Evolutionary conservation across 2,888 invertebrate species (phyloP), one percentile per base, ranked within the genome.

Genomic region (Spicauda simplicius): DNA sequence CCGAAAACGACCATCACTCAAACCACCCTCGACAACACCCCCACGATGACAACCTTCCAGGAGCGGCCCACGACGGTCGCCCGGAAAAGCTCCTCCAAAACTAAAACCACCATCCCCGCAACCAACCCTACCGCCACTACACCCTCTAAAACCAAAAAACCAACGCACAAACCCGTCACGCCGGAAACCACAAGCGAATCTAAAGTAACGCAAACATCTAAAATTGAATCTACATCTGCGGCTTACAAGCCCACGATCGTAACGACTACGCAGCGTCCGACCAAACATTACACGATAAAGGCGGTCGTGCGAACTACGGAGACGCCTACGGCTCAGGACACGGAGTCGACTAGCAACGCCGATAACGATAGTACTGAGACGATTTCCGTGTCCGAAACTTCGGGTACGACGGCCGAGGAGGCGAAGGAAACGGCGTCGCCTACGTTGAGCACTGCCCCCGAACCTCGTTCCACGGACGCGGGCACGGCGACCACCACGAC

Each of bases 211-310:
- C 86, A 85, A 76, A 83, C 85, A 16, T 72, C 77, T 45, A 91
- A 84, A 81, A 80, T 80, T 20, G 87, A 90, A 68, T 76, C 80
- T 64, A 78, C 76, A 37, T 77, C 78, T 58, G 79, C 84, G 58
- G 82, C 82, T 57, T 81, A 85, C 57, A 89, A 83, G 77, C 33
- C 66, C 4, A 82, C 83, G 63, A 77, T 81, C 69, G 83, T 85
- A 57, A 83, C 75, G 33, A 77, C 86, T 67, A 87, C 91, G 62
- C 83, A 83, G 72, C 85, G 88, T 66, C 91, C 94, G 57, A 90
- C 94, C 68, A 92, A 93, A 76, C 91, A 92, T 75, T 95, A 94
- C 73, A 93, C 94, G 59, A 94, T 94, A 70, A 90, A 93, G 75
- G 90, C 88, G 69, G 72, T 86, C 69, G 84, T 91, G 76, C 84